Conservation (phyloP, 2,888 invertebrate species). For the Agrotis segetum region DNA sequence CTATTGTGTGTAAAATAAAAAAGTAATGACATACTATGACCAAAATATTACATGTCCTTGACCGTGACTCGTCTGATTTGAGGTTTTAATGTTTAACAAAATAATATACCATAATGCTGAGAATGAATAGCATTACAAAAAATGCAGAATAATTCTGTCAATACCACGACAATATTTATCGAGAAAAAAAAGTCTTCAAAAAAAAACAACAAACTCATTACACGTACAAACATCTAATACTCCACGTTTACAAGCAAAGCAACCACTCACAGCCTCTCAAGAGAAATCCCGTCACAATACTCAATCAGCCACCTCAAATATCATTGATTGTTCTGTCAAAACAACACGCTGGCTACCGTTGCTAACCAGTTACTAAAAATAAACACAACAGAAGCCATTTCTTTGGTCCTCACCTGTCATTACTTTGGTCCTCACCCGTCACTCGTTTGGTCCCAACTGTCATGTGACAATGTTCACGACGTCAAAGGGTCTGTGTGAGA, state of each 20-base stretch:
- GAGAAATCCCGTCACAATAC: constrained; percentile 33
- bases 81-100: too few relatives aligned
- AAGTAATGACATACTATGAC: too few relatives aligned
- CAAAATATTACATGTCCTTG: too few relatives aligned
- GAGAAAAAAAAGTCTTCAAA: too few relatives aligned
- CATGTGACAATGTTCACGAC: constrained; percentile 44
- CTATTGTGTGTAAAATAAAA: too few relatives aligned
- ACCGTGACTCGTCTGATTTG: too few relatives aligned
- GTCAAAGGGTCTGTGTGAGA: constrained; percentile 49
- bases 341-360: constrained; percentile 14
- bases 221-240: not conserved
- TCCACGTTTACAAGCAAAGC: constrained; percentile 16
- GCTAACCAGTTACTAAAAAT: constrained; percentile 36
- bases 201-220: constrained; percentile 9
- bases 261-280: constrained; percentile 4
- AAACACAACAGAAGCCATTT: constrained; percentile 41
- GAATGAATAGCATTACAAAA: too few relatives aligned
- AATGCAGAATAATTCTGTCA: too few relatives aligned
- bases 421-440: constrained; percentile 21
- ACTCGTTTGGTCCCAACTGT: constrained; percentile 43
- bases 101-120: too few relatives aligned
- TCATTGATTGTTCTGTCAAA: constrained; percentile 41
- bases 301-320: constrained; percentile 46
- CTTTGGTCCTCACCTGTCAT: constrained; percentile 17
- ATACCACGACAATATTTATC: too few relatives aligned